A percentile compares a stretch with the other conserved stretches of the same genome.
Evolutionary conservation across 2,888 invertebrate species (phyloP).

Genomic region (Mythimna vitellina): DNA sequence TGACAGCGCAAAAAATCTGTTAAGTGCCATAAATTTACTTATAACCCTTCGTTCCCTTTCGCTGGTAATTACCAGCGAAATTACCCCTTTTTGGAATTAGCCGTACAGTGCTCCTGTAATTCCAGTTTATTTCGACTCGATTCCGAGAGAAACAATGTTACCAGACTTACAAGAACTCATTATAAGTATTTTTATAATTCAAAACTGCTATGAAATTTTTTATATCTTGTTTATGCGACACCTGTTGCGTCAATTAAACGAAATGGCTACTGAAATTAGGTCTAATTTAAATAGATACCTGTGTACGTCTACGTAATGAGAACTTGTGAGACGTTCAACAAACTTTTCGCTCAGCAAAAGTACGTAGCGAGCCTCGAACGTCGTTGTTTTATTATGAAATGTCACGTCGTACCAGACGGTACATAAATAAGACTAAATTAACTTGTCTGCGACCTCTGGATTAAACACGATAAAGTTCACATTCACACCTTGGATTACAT

Average conservation of each 20-base stretch:
- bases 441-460: slow-evolving; percentile 87
- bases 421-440: slow-evolving; percentile 89
- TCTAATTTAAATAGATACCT: slow-evolving; percentile 59
- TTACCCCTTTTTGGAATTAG: not conserved
- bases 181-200: slow-evolving; percentile 6
- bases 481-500: slow-evolving; percentile 77
- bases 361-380: slow-evolving; percentile 75
- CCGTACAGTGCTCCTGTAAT: not conserved
- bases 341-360: slow-evolving; percentile 78
- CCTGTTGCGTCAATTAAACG: slow-evolving; percentile 46
- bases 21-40: not conserved
- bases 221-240: slow-evolving; percentile 26
- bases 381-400: slow-evolving; percentile 87
- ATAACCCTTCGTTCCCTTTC: slow-evolving; percentile 7
- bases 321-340: slow-evolving; percentile 81
- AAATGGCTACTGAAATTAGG: slow-evolving; percentile 46
- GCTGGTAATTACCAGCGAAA: too few relatives aligned
- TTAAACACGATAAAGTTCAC: slow-evolving; percentile 78
- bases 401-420: slow-evolving; percentile 87
- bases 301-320: slow-evolving; percentile 64
- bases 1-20: not conserved
- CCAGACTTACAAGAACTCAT: slow-evolving; percentile 8
- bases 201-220: slow-evolving; percentile 3
- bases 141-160: not conserved
- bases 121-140: slow-evolving; percentile 4